These are phyloP conservation scores for Pyrrhia umbra DNA, from an alignment of 2,888 invertebrate genomes.

Conservation along the genomic window DNA sequence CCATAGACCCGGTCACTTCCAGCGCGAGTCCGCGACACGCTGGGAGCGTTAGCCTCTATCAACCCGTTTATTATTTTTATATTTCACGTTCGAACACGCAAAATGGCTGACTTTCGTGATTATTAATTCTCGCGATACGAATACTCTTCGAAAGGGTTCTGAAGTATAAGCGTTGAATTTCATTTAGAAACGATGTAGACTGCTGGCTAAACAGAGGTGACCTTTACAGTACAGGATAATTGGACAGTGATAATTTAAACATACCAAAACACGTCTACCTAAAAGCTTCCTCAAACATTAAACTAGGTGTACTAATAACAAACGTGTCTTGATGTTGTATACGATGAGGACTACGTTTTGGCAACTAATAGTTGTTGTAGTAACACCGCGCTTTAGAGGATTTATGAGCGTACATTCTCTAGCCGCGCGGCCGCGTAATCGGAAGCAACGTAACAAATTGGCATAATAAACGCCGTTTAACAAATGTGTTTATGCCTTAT, in stretches of 20 bases:
- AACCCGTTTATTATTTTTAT: conserved; percentile 73
- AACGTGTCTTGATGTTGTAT: conserved; percentile 28
- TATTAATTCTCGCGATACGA: conserved; percentile 37
- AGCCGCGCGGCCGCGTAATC: conserved; percentile 25
- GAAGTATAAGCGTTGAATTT: neutral
- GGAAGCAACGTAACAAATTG: conserved; percentile 44
- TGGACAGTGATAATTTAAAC: neutral
- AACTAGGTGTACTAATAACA: conserved; percentile 27
- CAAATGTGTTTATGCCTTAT: conserved; percentile 14
- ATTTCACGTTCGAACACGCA: conserved; percentile 62
- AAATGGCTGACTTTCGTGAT: conserved; percentile 59
- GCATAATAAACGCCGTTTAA: conserved; percentile 17
- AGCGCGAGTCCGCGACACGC: conserved; percentile 50
- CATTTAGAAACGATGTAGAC: neutral
- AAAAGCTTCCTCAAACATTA: conserved; percentile 47
- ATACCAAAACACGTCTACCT: neutral
- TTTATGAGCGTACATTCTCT: conserved; percentile 34
- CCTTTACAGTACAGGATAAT: conserved; percentile 1
- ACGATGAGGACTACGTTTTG: conserved; percentile 46
- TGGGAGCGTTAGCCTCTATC: conserved; percentile 71
- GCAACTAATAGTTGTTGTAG: conserved; percentile 48
- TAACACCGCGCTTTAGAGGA: conserved; percentile 19
- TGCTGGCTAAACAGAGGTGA: neutral
- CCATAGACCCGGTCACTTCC: conserved; percentile 72
- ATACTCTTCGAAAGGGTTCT: neutral